A percentile compares a stretch with the other conserved stretches of the same genome.
These are phyloP conservation scores for Alcedo atthis DNA, from an alignment of 2,797 vertebrate genomes.

Conservation along the genomic window DNA sequence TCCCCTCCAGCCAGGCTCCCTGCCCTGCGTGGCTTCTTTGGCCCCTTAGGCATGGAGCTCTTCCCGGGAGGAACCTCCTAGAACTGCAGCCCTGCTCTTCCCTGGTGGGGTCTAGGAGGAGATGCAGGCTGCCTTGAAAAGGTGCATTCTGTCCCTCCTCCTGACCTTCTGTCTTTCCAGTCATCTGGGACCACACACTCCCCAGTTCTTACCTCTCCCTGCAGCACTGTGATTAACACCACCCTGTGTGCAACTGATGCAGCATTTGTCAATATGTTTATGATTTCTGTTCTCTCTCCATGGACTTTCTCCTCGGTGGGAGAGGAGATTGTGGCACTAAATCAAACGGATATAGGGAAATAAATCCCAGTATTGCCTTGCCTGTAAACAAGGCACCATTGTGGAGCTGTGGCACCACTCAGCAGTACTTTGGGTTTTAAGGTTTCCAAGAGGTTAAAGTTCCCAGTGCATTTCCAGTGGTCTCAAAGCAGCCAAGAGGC, in stretches of 20 bases:
- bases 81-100: not conserved
- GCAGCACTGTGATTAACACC: slow-evolving; percentile 21
- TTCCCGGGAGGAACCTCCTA: not conserved
- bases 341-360: not conserved
- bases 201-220: not conserved
- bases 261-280: slow-evolving; percentile 38
- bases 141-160: not conserved
- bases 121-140: not conserved
- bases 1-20: no score
- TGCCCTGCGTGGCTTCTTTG: not conserved
- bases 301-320: not conserved
- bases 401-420: not conserved
- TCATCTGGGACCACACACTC: not conserved
- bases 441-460: not conserved
- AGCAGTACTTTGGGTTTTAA: not conserved
- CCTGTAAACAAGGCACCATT: not conserved
- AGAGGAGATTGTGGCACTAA: slow-evolving; percentile 17
- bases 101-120: not conserved
- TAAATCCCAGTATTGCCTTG: not conserved
- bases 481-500: not conserved
- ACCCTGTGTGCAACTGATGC: not conserved
- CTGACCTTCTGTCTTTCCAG: not conserved
- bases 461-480: not conserved
- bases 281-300: slow-evolving; percentile 15
- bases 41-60: not conserved